Evolutionary conservation across 2,888 invertebrate species (phyloP), one percentile per base, ranked within the genome.

Genomic region (Melanophora roralis): DNA sequence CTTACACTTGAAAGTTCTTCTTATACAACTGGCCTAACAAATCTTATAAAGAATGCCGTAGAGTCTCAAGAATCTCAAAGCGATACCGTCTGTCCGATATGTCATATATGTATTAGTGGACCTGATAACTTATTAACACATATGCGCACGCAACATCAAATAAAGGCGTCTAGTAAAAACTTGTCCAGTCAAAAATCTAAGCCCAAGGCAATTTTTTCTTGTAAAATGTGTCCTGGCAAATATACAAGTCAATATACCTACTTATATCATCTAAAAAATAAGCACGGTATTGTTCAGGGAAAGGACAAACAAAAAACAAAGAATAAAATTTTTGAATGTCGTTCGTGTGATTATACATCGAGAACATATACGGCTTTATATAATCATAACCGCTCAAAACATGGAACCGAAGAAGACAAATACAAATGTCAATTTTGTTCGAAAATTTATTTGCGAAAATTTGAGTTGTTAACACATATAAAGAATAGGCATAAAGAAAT

Each of bases 361-460:
- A 67, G 49, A 36, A 80, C 62, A 2, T 53, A 75, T 71, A 62
- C 71, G 0, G 75, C 71, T n/a, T 57, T 80, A 49, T 67, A 67
- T 32, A 75, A 75, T 51, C 79, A 80, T 19, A 80, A 11, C 19
- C 75, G 76, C 7, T 53, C 75, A 8, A 80, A 76, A 11, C 80
- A 80, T 59, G 71, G 75, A 2, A 49, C 72, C 0, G 80, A 80
- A 57, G 55, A 72, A 0, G 80, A 80, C 27, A 80, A 80, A 59
- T 80, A 72, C 21, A 80, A 80, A 36, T 80, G 80, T 8, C 72
- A 72, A 23, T 76, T 80, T 45, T 80, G 80, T 57, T 38, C 55
- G 0, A 40, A 68, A 8, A n/a, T 47, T 14, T 43, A 36, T 49
- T 43, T 72, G 3, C 68, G 72, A 16, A 76, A 76, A 62, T 76